phyloP scores from a whole-genome alignment of 2,888 invertebrate species.

The Nomada ruficornis region DNA sequence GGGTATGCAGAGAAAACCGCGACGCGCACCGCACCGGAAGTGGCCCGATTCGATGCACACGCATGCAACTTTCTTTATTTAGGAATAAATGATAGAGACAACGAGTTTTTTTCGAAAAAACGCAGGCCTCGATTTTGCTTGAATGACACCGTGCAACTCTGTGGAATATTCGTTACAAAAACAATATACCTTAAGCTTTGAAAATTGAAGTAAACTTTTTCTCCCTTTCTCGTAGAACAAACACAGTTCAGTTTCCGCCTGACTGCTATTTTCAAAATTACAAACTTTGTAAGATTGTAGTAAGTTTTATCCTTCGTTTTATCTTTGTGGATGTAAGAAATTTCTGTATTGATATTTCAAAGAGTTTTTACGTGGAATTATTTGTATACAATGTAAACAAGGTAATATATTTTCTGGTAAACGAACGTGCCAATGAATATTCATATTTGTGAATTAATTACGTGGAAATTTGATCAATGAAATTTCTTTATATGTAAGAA shows the following conservation, averaged over 20 bases:
- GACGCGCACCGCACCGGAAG: constrained; percentile 17
- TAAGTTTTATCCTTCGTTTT: not conserved
- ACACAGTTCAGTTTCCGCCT: not conserved
- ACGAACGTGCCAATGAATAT: no score
- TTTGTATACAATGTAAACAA: no score
- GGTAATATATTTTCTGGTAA: no score
- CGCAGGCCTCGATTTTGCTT: not conserved
- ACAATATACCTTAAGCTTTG: not conserved
- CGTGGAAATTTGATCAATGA: no score
- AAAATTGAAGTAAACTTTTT: not conserved
- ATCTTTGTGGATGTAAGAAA: no score
- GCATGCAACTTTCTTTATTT: constrained; percentile 25
- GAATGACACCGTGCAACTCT: not conserved
- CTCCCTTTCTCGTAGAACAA: not conserved
- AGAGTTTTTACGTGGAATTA: not conserved
- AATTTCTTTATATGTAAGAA: no score
- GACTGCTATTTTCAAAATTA: not conserved
- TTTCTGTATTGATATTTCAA: not conserved
- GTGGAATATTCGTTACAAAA: not conserved
- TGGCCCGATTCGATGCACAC: not conserved
- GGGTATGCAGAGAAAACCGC: not conserved
- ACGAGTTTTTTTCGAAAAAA: not conserved
- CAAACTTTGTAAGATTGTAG: no score
- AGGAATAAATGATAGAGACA: not conserved
- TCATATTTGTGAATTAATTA: no score